phyloP scores from a whole-genome alignment of 2,797 vertebrate genomes.

The Clarias platycephalus region DNA sequence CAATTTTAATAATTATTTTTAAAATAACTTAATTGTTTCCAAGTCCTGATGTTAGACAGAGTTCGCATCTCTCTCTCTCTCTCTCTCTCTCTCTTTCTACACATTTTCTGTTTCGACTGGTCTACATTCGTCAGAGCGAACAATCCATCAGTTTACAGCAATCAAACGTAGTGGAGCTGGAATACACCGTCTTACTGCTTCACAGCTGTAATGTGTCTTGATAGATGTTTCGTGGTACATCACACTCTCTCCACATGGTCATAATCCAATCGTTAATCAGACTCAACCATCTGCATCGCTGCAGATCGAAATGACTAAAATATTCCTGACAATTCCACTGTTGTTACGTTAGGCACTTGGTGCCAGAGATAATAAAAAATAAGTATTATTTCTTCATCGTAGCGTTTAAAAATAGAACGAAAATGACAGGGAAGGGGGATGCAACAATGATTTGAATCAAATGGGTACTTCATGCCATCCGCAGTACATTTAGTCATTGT shows the following conservation, averaged over 20 bases:
- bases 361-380: conserved; percentile 17
- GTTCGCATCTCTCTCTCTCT: neutral
- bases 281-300: conserved; percentile 9
- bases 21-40: neutral
- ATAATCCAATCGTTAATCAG: conserved; percentile 19
- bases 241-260: conserved; percentile 1
- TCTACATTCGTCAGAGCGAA: no score
- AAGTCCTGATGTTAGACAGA: neutral
- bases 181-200: neutral
- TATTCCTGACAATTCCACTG: neutral
- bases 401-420: neutral
- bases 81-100: neutral
- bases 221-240: conserved; percentile 14
- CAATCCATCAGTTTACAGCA: neutral
- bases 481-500: neutral
- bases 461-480: neutral
- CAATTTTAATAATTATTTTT: neutral
- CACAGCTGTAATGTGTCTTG: neutral
- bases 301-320: neutral
- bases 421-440: neutral
- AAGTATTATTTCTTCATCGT: neutral
- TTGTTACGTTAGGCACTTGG: neutral
- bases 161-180: neutral
- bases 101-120: neutral
- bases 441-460: neutral